These are phyloP conservation scores for Rutilus rutilus DNA, from an alignment of 2,113 vertebrate genomes.

Conservation along the genomic window DNA sequence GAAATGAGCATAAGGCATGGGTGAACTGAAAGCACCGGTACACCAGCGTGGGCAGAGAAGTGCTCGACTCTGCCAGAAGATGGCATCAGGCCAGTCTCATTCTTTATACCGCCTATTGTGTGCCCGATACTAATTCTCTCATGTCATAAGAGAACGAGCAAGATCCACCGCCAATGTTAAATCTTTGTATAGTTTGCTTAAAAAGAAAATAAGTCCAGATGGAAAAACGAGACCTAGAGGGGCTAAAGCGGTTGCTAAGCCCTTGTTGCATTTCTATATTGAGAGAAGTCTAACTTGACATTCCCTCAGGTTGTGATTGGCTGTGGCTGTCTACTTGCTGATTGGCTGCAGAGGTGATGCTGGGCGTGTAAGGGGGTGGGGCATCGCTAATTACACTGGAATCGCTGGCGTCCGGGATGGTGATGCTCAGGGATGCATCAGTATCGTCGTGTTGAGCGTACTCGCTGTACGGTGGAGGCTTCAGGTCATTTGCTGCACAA, in stretches of 20 bases:
- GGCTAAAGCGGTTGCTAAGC: constrained; percentile 19
- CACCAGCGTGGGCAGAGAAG: constrained; percentile 28
- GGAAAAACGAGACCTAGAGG: constrained; percentile 2
- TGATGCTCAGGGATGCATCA: constrained; percentile 59
- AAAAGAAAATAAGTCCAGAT: constrained; percentile 27
- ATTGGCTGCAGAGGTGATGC: constrained; percentile 44
- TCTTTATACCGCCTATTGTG: constrained; percentile 12
- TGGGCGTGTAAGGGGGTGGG: constrained; percentile 79
- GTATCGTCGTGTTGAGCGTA: constrained; percentile 64
- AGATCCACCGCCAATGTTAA: constrained; percentile 16
- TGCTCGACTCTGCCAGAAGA: constrained; percentile 21
- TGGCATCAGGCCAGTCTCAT: constrained; percentile 7
- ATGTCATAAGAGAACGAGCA: too few species aligned
- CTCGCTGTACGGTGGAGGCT: constrained; percentile 84
- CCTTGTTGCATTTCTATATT: constrained; percentile 38
- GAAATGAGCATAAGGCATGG: constrained; percentile 56
- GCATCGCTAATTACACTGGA: constrained; percentile 72
- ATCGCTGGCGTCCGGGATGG: constrained; percentile 70
- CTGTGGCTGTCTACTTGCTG: constrained; percentile 52
- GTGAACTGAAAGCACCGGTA: constrained; percentile 56
- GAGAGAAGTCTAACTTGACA: constrained; percentile 60
- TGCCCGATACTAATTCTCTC: constrained; percentile 11
- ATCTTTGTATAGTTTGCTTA: constrained; percentile 22
- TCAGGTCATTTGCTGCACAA: constrained; percentile 77
- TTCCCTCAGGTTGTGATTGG: constrained; percentile 57